Base-by-base conservation (phyloP, 2,113 vertebrate genomes). In the Accipiter cooperii region DNA sequence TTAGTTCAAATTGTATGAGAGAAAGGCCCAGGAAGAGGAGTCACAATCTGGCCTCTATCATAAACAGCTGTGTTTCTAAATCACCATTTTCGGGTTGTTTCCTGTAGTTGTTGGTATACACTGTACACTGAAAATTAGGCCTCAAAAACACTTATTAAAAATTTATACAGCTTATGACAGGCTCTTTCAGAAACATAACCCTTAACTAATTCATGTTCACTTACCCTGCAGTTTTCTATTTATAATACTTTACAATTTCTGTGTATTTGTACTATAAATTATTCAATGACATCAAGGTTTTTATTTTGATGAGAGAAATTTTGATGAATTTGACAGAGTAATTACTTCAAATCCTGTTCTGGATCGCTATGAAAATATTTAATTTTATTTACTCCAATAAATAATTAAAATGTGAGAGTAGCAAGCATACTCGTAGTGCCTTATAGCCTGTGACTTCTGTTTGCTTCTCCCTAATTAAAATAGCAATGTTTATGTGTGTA, bases 321-420 rank as follows among this genome's bases (percentile, higher is more conserved):
- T 98, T 98, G 98, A 98, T 98, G 98, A 98, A 98, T 98, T 97
- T 98, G 98, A 98, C 98, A 98, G 98, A 98, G 98, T 98, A 98
- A 98, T 98, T 98, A 98, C 98, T 98, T 98, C 97, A 98, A 98
- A 98, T 98, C 97, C 98, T 98, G 96, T 97, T 98, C 97, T 97
- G 97, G 96, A 98, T 98, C 55, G 95, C 98, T 98, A 97, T 97
- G 98, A 98, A 98, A 98, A 98, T 98, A 98, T 98, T 98, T 98
- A 98, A 98, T 98, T 98, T 98, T 98, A 98, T 98, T 98, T 98
- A 98, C 98, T 97, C 94, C 96, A 47, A 98, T 98, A 98, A 98
- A 98, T 98, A 98, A 98, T 98, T 98, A 98, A 98, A 98, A 96
- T 85, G 63, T 77, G 83, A 97, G 87, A 96, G 96, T 89, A 89